These are phyloP conservation scores for Sminthurides aquaticus DNA, from an alignment of 2,888 invertebrate genomes.

Conservation along the genomic window DNA sequence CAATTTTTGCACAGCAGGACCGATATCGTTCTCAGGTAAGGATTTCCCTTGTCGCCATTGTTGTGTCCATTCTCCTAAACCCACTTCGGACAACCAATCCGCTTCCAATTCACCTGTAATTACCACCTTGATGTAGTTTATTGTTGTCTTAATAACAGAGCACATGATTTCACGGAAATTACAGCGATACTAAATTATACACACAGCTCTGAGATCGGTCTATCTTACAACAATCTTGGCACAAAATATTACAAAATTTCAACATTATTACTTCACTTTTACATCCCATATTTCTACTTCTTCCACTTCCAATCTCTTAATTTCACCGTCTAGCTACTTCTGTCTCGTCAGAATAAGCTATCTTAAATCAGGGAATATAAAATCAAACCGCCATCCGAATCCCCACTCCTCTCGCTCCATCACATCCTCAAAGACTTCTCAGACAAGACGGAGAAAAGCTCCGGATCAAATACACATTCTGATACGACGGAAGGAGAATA, in stretches of 20 bases:
- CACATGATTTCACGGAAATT: not conserved
- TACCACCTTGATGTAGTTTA: constrained; percentile 13
- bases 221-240: too few relatives aligned
- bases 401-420: too few relatives aligned
- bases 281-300: not conserved
- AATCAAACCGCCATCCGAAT: too few relatives aligned
- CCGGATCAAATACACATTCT: too few relatives aligned
- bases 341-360: too few relatives aligned
- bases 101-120: constrained; percentile 41
- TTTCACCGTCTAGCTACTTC: not conserved
- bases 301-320: not conserved
- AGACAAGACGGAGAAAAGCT: too few relatives aligned
- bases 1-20: constrained; percentile 42
- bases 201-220: too few relatives aligned
- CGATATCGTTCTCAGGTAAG: constrained; percentile 43
- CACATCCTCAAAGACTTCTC: too few relatives aligned
- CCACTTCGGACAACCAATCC: constrained; percentile 42
- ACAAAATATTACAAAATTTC: too few relatives aligned
- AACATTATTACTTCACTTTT: not conserved
- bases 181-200: too few relatives aligned
- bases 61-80: constrained; percentile 41
- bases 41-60: constrained; percentile 44
- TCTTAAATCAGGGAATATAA: too few relatives aligned
- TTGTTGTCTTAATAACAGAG: not conserved
- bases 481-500: too few relatives aligned